Evolutionary conservation across 2,797 vertebrate genomes (phyloP).

Genomic region (Cichlasoma orientale): DNA sequence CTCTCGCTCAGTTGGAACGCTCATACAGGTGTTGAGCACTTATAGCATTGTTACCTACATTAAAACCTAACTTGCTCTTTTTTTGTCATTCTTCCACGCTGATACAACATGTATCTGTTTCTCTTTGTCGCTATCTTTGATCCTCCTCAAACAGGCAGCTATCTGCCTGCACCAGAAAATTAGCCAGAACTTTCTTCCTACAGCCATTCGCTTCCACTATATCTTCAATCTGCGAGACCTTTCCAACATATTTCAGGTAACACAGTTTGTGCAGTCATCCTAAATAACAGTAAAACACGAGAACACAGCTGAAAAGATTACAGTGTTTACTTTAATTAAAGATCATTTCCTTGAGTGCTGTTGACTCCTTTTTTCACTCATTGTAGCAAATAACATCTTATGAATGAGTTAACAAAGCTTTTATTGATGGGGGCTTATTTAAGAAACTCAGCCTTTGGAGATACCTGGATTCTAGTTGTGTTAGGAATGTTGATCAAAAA

Average conservation of each 20-base stretch:
- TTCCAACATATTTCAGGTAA: conserved; percentile 81
- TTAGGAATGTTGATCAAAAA: not conserved
- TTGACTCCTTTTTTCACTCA: not conserved
- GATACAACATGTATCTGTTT: not conserved
- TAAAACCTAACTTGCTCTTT: not conserved
- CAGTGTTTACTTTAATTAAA: not conserved
- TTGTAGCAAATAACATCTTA: not conserved
- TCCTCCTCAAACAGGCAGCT: conserved; percentile 67
- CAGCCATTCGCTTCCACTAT: conserved; percentile 84
- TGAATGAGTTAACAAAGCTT: not conserved
- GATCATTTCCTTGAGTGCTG: not conserved
- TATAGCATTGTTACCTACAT: not conserved
- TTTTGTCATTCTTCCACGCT: not conserved
- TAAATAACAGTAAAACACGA: not conserved
- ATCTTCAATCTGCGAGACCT: conserved; percentile 86
- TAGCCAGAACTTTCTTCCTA: conserved; percentile 86
- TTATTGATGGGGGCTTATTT: not conserved
- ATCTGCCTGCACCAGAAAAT: conserved; percentile 88
- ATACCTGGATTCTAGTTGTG: not conserved
- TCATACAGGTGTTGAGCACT: conserved; percentile 71
- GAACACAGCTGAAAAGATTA: not conserved
- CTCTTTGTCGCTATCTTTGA: not conserved
- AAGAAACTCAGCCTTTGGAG: not conserved
- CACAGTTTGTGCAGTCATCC: not conserved
- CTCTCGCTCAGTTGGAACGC: conserved; percentile 77